A percentile compares a stretch with the other conserved stretches of the same genome.
phyloP scores from a whole-genome alignment of 2,797 vertebrate genomes.

The Alauda arvensis region DNA sequence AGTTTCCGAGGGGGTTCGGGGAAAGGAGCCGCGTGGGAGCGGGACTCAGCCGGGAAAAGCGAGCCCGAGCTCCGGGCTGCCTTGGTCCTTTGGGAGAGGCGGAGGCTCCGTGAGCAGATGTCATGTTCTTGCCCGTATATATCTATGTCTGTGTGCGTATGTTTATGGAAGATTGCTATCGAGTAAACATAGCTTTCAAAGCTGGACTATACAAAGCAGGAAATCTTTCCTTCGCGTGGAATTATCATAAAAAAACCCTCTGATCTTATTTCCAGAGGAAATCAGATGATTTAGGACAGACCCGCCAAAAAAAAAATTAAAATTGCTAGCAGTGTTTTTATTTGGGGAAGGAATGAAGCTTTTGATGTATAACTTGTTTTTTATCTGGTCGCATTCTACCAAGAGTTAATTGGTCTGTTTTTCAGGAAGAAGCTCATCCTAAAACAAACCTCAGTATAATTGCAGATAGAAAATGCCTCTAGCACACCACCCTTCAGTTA shows the following conservation, averaged over 20 bases:
- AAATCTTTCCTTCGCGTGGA: neutral
- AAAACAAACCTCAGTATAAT: neutral
- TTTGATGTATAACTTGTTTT: neutral
- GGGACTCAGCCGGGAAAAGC: neutral
- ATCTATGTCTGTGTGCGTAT: accelerated
- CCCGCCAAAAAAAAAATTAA: neutral
- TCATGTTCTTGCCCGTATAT: accelerated
- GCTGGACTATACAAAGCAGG: neutral
- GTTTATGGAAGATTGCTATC: neutral
- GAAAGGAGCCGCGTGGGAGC: neutral
- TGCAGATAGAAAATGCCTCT: neutral
- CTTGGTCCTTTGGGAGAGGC: neutral
- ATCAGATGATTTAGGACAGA: neutral
- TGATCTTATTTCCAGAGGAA: neutral
- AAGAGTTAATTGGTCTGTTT: conserved; percentile 12
- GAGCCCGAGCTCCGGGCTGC: neutral
- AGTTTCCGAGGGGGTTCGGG: neutral
- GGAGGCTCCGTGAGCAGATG: neutral
- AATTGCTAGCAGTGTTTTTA: neutral
- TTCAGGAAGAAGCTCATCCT: conserved; percentile 20
- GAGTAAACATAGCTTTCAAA: neutral
- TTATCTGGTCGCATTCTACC: neutral
- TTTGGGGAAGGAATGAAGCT: neutral
- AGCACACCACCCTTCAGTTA: neutral
- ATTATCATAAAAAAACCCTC: neutral